Conservation (phyloP, 1,140 invertebrate species). For the Drosophila lacertosa region DNA sequence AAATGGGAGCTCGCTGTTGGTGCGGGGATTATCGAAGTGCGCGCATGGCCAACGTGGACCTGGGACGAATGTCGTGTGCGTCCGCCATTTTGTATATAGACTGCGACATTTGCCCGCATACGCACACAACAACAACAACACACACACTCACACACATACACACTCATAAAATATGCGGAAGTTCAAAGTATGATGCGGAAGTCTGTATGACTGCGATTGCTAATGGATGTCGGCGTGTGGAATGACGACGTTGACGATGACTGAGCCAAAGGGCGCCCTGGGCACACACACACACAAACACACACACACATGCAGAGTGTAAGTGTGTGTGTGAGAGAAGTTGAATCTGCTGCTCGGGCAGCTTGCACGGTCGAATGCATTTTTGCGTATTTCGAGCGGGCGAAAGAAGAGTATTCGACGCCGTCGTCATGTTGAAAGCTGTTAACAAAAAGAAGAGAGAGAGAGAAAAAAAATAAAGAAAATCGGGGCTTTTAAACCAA, state of each 20-base stretch:
- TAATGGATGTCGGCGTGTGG: slow-evolving; percentile 70
- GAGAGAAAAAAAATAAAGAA: no score
- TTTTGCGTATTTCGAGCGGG: slow-evolving; percentile 65
- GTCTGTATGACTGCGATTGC: slow-evolving; percentile 80
- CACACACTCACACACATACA: slow-evolving; percentile 30
- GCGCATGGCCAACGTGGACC: slow-evolving; percentile 70
- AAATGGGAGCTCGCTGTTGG: no score
- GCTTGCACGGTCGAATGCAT: slow-evolving; percentile 71
- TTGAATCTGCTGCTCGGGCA: slow-evolving; percentile 34
- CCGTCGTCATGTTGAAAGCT: slow-evolving; percentile 32
- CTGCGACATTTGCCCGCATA: slow-evolving; percentile 42
- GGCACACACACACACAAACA: no score
- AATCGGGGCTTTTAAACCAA: slow-evolving; percentile 53
- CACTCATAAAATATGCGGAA: slow-evolving; percentile 71
- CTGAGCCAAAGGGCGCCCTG: slow-evolving; percentile 11
- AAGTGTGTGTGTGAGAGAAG: no score
- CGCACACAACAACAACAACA: slow-evolving; percentile 33
- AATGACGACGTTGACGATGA: slow-evolving; percentile 14
- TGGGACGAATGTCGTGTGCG: slow-evolving; percentile 47
- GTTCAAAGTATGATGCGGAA: slow-evolving; percentile 80
- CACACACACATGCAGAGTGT: no score
- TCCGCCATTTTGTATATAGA: slow-evolving; percentile 72
- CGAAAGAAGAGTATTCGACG: slow-evolving; percentile 15
- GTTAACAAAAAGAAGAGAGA: slow-evolving; percentile 23
- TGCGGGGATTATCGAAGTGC: slow-evolving; percentile 41